Base-by-base conservation (phyloP, 2,888 invertebrate species). In the Pristionchus mayeri region DNA sequence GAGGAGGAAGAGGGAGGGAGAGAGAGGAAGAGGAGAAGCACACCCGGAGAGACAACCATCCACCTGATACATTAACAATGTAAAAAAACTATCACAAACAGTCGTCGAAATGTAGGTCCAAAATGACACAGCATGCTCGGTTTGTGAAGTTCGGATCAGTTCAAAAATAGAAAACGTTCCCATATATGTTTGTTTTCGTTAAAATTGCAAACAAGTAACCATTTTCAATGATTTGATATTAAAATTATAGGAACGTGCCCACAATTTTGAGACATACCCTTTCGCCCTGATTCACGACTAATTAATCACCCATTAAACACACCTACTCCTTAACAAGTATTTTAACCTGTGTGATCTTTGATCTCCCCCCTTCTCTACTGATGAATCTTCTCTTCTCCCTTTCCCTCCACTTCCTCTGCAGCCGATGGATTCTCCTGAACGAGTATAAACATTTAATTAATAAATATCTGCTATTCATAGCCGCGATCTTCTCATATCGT, bases 391-490 rank as follows among this genome's bases (percentile, higher is more conserved):
- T 79, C 54, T 60, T 52, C 21, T 79, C 79, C 79, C 44, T 79
- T 79, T 44, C 11, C 81, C 9, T 60, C 81, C 16, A 81, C 81
- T 57, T 60, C 81, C 30, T 60, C 81, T 11, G 81, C 81, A 18
- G 81, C 57, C 21, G 7, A 34, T 21, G 81, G 81, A 52, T 81
- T 81, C 81, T 60, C 81, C 81, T 81, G 44, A 7, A 75, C n/a
- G n/a, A n/a, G n/a, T n/a, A 40, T 27, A 11, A 1, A 4, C 4
- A 44, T 75, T 44, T n/a, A 37, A 9, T 40, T 6, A 75, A 16
- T 24, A 27, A n/a, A 24, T 44, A 9, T 40, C 37, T 16, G 27
- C 3, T 24, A 34, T n/a, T n/a, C 21, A 27, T 67, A 67, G 18
- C 52, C 3, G 21, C 16, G 18, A 3, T 52, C 52, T 3, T 52